Percentiles rank a stretch among this genome's conserved stretches.
Evolutionary conservation across 1,140 invertebrate species (phyloP).

Genomic region (Andrena cerasifolii): DNA sequence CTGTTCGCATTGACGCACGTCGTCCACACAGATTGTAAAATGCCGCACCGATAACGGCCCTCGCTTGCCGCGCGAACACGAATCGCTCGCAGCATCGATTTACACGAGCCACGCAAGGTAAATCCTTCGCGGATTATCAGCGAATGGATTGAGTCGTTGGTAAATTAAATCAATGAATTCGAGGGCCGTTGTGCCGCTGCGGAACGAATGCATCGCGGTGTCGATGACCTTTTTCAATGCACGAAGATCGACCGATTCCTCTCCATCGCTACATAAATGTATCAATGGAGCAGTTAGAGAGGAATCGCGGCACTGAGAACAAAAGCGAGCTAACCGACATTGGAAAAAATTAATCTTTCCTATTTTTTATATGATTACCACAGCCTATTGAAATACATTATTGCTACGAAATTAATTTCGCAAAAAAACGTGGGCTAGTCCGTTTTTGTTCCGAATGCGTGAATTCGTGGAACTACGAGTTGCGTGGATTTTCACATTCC

Average conservation of each 20-base stretch:
- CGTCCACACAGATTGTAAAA: not conserved
- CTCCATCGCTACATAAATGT: not conserved
- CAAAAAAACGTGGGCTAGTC: too few relatives aligned
- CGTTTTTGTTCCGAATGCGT: not conserved
- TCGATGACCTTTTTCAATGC: not conserved
- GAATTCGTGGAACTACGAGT: not conserved
- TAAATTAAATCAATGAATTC: constrained; percentile 18
- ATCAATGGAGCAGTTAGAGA: too few relatives aligned
- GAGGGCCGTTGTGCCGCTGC: not conserved
- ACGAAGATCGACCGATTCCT: constrained; percentile 4
- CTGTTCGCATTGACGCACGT: not conserved
- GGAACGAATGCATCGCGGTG: not conserved
- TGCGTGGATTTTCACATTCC: not conserved
- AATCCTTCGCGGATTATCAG: constrained; percentile 19
- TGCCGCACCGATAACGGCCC: not conserved
- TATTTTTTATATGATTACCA: too few relatives aligned
- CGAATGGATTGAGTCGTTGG: not conserved
- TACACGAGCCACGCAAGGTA: not conserved
- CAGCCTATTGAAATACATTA: too few relatives aligned
- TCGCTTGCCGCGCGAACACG: constrained; percentile 3
- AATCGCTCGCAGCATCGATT: constrained; percentile 4
- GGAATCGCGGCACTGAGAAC: too few relatives aligned
- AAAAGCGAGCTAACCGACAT: too few relatives aligned
- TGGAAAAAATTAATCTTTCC: too few relatives aligned
- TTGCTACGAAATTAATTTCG: too few relatives aligned